phyloP scores from a whole-genome alignment of 1,140 invertebrate species.

The Halictus rubicundus region DNA sequence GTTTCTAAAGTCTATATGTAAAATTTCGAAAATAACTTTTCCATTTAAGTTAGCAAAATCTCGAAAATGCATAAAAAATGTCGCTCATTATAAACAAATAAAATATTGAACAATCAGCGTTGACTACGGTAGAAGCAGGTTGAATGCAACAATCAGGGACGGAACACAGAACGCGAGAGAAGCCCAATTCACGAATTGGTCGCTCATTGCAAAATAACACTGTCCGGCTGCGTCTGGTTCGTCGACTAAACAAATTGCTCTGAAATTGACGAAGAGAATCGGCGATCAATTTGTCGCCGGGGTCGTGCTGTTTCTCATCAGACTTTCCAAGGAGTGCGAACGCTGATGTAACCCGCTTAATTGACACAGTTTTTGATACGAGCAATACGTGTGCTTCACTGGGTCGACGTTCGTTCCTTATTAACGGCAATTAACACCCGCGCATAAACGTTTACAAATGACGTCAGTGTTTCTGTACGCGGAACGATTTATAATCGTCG shows the following conservation, averaged over 20 bases:
- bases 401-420: conserved; percentile 58
- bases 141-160: not conserved
- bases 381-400: conserved; percentile 37
- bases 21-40: too few species aligned
- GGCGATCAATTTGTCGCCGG: not conserved
- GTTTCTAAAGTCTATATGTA: too few species aligned
- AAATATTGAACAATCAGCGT: not conserved
- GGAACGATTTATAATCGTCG: conserved; percentile 35
- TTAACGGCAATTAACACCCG: conserved; percentile 58
- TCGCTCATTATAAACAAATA: not conserved
- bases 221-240: not conserved
- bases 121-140: not conserved
- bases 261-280: not conserved
- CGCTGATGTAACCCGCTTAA: conserved; percentile 41
- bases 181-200: not conserved
- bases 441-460: conserved; percentile 56
- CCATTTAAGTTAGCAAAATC: too few species aligned
- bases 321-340: not conserved
- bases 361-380: conserved; percentile 43
- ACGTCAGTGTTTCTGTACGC: conserved; percentile 47
- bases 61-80: not conserved
- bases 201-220: not conserved
- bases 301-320: not conserved
- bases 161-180: not conserved
- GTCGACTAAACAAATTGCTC: not conserved